Evolutionary conservation across 2,888 invertebrate genomes (phyloP).

Genomic region (Chesias legatella): DNA sequence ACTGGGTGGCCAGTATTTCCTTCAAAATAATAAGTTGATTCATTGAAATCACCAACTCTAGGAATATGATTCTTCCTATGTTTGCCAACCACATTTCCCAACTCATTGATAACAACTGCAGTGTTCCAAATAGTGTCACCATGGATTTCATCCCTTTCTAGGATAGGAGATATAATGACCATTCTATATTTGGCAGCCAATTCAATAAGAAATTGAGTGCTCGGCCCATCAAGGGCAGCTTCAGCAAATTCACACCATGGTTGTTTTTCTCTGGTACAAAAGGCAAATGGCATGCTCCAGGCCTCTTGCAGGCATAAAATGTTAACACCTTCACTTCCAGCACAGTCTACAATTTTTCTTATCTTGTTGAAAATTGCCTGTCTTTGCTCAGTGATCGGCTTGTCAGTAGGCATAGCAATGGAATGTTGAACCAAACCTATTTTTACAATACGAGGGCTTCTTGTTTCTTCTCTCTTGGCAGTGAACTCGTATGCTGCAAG

Average conservation of each 20-base stretch:
- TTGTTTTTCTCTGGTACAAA: constrained; percentile 97
- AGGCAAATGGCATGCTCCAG: constrained; percentile 99
- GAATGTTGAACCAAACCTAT: constrained; percentile 94
- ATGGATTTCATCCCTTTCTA: constrained; percentile 93
- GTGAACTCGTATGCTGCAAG: constrained; percentile 87
- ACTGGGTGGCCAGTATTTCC: constrained; percentile 98
- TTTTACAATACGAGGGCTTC: constrained; percentile 86
- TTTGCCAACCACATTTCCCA: constrained; percentile 93
- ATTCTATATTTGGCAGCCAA: constrained; percentile 91
- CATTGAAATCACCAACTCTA: constrained; percentile 98
- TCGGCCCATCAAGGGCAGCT: constrained; percentile 90
- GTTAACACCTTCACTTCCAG: constrained; percentile 90
- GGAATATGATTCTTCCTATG: constrained; percentile 99
- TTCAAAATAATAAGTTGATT: constrained; percentile 98
- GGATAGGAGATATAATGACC: constrained; percentile 96
- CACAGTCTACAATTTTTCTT: constrained; percentile 86
- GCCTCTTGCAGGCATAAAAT: constrained; percentile 97
- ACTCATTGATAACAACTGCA: constrained; percentile 93
- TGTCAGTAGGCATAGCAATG: constrained; percentile 87
- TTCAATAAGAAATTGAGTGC: constrained; percentile 89
- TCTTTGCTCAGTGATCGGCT: constrained; percentile 87
- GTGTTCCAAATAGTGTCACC: constrained; percentile 98
- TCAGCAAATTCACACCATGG: constrained; percentile 99
- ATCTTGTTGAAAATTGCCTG: constrained; percentile 89
- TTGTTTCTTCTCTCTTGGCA: constrained; percentile 84